Conservation (phyloP, 1,140 invertebrate species). For the Heterodera schachtii region DNA sequence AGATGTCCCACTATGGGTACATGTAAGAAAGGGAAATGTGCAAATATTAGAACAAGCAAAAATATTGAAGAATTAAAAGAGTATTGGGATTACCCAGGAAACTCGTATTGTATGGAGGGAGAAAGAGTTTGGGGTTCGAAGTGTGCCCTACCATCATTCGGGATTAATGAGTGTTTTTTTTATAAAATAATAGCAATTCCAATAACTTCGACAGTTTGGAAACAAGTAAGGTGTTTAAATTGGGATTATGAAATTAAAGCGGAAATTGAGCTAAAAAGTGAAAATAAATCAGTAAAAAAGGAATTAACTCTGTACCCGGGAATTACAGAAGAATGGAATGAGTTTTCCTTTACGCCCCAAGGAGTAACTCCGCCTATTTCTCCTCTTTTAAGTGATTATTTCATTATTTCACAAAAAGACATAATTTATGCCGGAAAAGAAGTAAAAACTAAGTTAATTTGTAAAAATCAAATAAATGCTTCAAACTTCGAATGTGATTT, state of each 20-base stretch:
- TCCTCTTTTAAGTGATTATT: background rate
- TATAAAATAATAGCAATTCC: slow-evolving; percentile 8
- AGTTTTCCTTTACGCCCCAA: background rate
- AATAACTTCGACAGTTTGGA: background rate
- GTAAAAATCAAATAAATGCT: background rate
- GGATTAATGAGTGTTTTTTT: slow-evolving; percentile 2
- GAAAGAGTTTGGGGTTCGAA: background rate
- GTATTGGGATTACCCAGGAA: background rate
- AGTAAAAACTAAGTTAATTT: background rate
- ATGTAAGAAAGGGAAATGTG: background rate
- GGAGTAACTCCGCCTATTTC: background rate
- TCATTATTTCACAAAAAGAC: background rate
- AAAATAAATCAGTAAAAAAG: background rate
- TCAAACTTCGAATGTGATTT: background rate
- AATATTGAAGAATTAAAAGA: background rate
- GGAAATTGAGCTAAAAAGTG: background rate
- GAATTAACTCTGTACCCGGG: background rate
- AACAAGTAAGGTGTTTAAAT: background rate
- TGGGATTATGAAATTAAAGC: slow-evolving; percentile 12
- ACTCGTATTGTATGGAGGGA: background rate
- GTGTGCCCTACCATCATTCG: background rate
- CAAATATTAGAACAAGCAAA: background rate
- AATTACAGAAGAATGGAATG: background rate
- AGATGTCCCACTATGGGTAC: background rate
- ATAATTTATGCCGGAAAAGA: background rate